Percentiles rank a stretch among this genome's conserved stretches.
Evolutionary conservation across 2,888 invertebrate species (phyloP).

Genomic region (Lacanobia wlatinum): DNA sequence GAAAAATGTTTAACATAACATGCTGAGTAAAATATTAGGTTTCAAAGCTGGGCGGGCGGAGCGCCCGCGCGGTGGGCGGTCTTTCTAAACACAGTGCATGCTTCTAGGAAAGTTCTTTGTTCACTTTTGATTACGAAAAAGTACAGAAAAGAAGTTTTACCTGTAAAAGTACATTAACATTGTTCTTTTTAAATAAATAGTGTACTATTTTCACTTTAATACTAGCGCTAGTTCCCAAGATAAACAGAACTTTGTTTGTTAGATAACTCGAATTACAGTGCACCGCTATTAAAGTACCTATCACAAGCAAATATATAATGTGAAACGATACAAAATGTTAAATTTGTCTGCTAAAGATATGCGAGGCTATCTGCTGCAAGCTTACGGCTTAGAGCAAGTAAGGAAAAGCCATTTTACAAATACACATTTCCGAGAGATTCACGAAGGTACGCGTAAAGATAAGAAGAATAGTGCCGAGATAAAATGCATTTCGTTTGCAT

Average conservation of each 20-base stretch:
- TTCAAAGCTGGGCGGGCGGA: slow-evolving; percentile 74
- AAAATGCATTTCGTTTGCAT: slow-evolving; percentile 67
- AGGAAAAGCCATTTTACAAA: slow-evolving; percentile 36
- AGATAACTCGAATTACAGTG: background rate
- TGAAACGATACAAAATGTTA: slow-evolving; percentile 3
- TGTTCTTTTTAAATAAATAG: slow-evolving; percentile 17
- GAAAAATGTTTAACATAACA: slow-evolving; percentile 69
- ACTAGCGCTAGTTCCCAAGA: background rate
- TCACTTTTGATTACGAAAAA: slow-evolving; percentile 60
- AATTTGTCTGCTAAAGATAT: slow-evolving; percentile 19
- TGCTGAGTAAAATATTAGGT: slow-evolving; percentile 74
- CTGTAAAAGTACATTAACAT: slow-evolving; percentile 8
- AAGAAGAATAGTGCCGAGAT: slow-evolving; percentile 54
- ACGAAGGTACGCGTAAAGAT: slow-evolving; percentile 50
- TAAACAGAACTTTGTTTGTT: slow-evolving; percentile 4
- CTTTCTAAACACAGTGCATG: slow-evolving; percentile 57
- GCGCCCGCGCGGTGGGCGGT: slow-evolving; percentile 66
- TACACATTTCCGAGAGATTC: slow-evolving; percentile 40
- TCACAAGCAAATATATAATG: background rate
- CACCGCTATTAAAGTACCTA: background rate
- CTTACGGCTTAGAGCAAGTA: slow-evolving; percentile 27
- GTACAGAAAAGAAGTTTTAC: slow-evolving; percentile 41
- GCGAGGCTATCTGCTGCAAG: slow-evolving; percentile 25
- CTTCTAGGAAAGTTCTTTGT: slow-evolving; percentile 61
- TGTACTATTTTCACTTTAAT: background rate